Base-by-base conservation (phyloP, 2,888 invertebrate species). In the Crocallis elinguaria region DNA sequence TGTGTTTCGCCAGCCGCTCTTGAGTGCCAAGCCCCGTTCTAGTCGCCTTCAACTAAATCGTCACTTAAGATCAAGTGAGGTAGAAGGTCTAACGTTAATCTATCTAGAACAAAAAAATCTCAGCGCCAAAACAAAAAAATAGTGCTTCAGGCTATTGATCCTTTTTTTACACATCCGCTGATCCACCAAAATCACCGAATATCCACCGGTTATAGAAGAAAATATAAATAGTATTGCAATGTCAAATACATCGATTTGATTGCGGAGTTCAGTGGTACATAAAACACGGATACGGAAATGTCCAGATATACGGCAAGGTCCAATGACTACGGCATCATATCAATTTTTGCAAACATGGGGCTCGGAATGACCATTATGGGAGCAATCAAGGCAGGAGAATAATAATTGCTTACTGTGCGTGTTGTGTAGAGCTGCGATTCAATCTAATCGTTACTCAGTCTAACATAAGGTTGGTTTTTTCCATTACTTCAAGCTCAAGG, bases 191-290 rank as follows among this genome's bases (percentile, higher is more conserved):
- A 8, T n/a, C n/a, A 16, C 46, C 35, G 57, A 56, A 54, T 60
- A 54, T 48, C 50, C 21, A 12, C 17, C 42, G 36, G 42, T 52
- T 30, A 49, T 35, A 35, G 38, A 50, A 49, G 49, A 50, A 57
- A 48, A 35, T 43, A 66, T 67, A 71, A 74, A 73, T 68, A 71
- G 68, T 51, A 57, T 62, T 64, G 66, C 66, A 65, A 52, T 53
- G 48, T 68, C 46, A 62, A 64, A 69, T 60, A 65, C 58, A 55
- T 58, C 63, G 67, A 69, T 62, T 54, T 56, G 52, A 44, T 8
- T 12, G 41, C 57, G 57, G 67, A 69, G 57, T 70, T 70, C 60
- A 56, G 57, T 17, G 30, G 30, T 42, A 23, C 19, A 42, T 36
- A 35, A 55, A 55, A 14, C 21, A 42, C 38, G 38, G 41, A 54